phyloP scores from a whole-genome alignment of 2,888 invertebrate species.

The Melanotus villosus region DNA sequence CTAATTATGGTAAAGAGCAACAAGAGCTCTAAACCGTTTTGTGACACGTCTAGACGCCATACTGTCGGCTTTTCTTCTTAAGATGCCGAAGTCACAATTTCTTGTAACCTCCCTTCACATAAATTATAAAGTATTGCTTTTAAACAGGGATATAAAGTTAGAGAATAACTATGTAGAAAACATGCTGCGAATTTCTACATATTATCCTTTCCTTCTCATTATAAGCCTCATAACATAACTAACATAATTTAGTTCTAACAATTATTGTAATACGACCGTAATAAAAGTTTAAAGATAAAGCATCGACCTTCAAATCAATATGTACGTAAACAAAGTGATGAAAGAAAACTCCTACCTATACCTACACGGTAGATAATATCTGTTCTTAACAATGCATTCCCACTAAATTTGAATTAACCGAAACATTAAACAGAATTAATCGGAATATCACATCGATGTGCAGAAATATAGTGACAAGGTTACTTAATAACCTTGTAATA shows the following conservation, averaged over 20 bases:
- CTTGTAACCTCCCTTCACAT: constrained; percentile 11
- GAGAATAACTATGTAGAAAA: constrained; percentile 11
- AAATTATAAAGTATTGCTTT: constrained; percentile 17
- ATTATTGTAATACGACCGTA: background rate
- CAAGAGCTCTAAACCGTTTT: background rate
- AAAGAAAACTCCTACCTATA: background rate
- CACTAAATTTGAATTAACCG: constrained; percentile 2
- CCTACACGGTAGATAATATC: constrained; percentile 13
- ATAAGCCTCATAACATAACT: background rate
- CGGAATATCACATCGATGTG: background rate
- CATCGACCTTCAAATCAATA: background rate
- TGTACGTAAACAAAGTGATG: constrained; percentile 1
- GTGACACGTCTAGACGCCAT: constrained; percentile 11
- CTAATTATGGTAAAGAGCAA: background rate
- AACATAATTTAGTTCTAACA: background rate
- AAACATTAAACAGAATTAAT: constrained; percentile 8
- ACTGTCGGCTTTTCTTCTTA: constrained; percentile 19
- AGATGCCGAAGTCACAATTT: constrained; percentile 15
- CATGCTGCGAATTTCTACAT: background rate
- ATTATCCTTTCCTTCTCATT: too few relatives aligned
- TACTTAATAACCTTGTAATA: background rate
- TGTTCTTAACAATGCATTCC: constrained; percentile 5
- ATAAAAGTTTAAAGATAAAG: constrained; percentile 6
- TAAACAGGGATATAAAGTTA: constrained; percentile 20
- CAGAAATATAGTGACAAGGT: constrained; percentile 2